phyloP scores from a whole-genome alignment of 2,888 invertebrate species.

The Tenthredo mesomela region DNA sequence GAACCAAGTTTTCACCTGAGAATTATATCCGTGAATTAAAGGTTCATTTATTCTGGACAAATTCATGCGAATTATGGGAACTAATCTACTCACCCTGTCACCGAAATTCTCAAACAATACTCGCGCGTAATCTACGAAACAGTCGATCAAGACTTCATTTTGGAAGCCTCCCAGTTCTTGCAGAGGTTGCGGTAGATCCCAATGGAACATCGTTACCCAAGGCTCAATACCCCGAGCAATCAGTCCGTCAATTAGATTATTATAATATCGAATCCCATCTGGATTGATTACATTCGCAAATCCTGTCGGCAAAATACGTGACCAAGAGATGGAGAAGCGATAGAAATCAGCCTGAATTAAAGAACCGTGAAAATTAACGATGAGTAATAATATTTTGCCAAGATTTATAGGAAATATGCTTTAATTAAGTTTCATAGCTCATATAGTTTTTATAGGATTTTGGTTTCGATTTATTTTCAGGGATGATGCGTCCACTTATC shows the following conservation, averaged over 20 bases:
- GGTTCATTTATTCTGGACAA: neutral
- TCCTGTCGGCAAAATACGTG: slow-evolving; percentile 87
- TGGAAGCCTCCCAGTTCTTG: slow-evolving; percentile 85
- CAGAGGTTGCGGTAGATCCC: slow-evolving; percentile 85
- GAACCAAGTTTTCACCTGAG: slow-evolving; percentile 53
- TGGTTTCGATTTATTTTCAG: neutral
- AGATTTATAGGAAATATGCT: neutral
- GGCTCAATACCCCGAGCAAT: slow-evolving; percentile 83
- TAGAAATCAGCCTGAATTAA: slow-evolving; percentile 79
- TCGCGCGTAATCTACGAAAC: slow-evolving; percentile 82
- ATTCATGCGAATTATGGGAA: slow-evolving; percentile 24
- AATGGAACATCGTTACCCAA: slow-evolving; percentile 86
- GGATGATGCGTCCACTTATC: neutral
- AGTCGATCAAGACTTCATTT: slow-evolving; percentile 82
- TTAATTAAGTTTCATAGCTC: neutral
- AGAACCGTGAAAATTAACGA: neutral
- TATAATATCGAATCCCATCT: slow-evolving; percentile 77
- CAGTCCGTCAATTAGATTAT: slow-evolving; percentile 75
- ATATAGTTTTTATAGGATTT: neutral
- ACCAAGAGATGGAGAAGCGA: slow-evolving; percentile 89
- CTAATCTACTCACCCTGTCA: slow-evolving; percentile 60
- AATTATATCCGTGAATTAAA: neutral
- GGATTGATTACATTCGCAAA: slow-evolving; percentile 65
- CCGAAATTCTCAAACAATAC: slow-evolving; percentile 64
- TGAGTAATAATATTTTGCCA: neutral